Evolutionary conservation across 2,797 vertebrate genomes (phyloP).

Genomic region (Pygocentrus nattereri): DNA sequence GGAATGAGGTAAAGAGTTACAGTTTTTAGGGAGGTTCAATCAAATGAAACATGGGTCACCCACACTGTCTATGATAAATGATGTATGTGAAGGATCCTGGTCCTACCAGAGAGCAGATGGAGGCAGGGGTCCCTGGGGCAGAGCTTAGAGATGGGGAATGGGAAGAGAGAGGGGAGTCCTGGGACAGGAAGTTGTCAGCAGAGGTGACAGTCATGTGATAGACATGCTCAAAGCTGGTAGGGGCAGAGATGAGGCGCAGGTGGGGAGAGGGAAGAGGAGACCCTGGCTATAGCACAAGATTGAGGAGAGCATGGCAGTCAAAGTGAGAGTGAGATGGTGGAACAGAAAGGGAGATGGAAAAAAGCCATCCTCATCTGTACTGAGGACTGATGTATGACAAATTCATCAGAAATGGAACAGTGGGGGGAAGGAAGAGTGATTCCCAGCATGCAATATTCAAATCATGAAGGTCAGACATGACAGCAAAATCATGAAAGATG

Average conservation of each 20-base stretch:
- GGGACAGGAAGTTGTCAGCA: conserved; percentile 87
- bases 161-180: conserved; percentile 79
- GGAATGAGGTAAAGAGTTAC: neutral
- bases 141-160: conserved; percentile 79
- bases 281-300: conserved; percentile 76
- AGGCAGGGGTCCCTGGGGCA: conserved; percentile 80
- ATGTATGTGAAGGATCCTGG: conserved; percentile 39
- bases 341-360: conserved; percentile 21
- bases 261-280: conserved; percentile 82
- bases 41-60: neutral
- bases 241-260: conserved; percentile 85
- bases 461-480: neutral
- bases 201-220: conserved; percentile 90
- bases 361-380: neutral
- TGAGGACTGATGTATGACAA: conserved; percentile 12
- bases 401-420: neutral
- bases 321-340: neutral
- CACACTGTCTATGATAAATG: conserved; percentile 14
- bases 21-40: neutral
- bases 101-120: conserved; percentile 85
- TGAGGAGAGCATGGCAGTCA: conserved; percentile 21
- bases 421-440: neutral
- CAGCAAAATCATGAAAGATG: neutral
- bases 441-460: neutral
- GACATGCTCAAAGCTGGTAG: conserved; percentile 89